phyloP scores from a whole-genome alignment of 2,797 vertebrate species.

The Eleutherodactylus coqui region DNA sequence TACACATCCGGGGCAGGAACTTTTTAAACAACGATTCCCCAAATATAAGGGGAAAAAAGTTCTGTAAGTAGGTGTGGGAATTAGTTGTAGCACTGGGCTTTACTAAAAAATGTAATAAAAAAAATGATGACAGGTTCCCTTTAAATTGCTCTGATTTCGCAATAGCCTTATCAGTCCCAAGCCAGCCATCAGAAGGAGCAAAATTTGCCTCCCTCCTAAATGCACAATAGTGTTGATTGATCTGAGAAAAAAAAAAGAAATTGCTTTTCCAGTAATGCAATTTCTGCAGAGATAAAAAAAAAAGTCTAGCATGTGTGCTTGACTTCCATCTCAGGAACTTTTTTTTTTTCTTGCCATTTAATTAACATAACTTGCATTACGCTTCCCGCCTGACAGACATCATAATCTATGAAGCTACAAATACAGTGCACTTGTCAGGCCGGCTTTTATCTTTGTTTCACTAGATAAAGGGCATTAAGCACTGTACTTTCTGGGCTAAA shows the following conservation, averaged over 20 bases:
- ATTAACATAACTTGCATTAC: constrained; percentile 14
- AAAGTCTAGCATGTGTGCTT: not conserved
- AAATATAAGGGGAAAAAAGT: too few relatives aligned
- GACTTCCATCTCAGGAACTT: constrained; percentile 1
- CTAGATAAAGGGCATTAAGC: constrained; percentile 36
- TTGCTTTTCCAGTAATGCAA: not conserved
- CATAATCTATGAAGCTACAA: constrained; percentile 19
- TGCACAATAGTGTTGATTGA: not conserved
- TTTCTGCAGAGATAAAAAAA: not conserved
- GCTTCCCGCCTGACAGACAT: not conserved
- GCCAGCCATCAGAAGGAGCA: not conserved
- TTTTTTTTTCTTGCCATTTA: constrained; percentile 4
- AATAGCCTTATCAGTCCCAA: not conserved
- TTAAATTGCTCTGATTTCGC: not conserved
- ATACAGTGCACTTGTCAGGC: not conserved
- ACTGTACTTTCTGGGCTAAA: not conserved
- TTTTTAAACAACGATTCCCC: too few relatives aligned
- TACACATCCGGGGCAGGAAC: too few relatives aligned
- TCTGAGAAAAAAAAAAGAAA: not conserved
- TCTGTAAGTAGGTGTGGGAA: too few relatives aligned
- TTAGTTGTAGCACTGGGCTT: too few relatives aligned
- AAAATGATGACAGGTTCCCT: too few relatives aligned
- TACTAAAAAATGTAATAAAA: too few relatives aligned
- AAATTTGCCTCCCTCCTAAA: not conserved
- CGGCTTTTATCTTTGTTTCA: constrained; percentile 11